Conservation (phyloP, 1,140 invertebrate species). For the Euwallacea similis region DNA sequence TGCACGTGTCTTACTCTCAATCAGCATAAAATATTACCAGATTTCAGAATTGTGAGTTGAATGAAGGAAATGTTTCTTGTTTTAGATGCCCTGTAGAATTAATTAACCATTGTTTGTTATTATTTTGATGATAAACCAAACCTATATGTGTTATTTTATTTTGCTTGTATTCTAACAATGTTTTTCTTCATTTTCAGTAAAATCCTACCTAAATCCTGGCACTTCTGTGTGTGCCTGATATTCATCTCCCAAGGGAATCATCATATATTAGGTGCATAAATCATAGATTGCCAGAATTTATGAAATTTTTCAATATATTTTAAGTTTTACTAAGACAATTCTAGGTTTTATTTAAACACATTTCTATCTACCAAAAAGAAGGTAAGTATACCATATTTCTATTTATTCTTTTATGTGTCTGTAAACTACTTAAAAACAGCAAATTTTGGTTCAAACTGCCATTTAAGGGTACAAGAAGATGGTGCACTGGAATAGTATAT, state of each 20-base stretch:
- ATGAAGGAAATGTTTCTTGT: no score
- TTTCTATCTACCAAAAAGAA: no score
- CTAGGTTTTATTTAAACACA: slow-evolving; percentile 1
- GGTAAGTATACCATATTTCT: no score
- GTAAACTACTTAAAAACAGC: no score
- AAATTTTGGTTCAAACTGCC: no score
- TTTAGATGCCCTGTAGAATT: no score
- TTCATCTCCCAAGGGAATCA: not conserved
- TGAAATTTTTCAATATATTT: slow-evolving; percentile 21
- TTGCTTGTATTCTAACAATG: not conserved
- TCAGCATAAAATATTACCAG: no score
- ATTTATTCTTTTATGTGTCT: no score
- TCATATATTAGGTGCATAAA: slow-evolving; percentile 22
- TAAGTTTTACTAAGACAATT: slow-evolving; percentile 28
- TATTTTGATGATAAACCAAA: no score
- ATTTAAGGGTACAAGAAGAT: slow-evolving; percentile 46
- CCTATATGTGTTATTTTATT: slow-evolving; percentile 5
- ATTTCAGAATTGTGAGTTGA: no score
- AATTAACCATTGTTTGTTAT: no score
- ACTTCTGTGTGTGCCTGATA: slow-evolving; percentile 20
- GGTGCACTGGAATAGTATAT: slow-evolving; percentile 49
- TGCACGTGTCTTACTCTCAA: no score
- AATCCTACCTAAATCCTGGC: slow-evolving; percentile 9
- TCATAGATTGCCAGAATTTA: slow-evolving; percentile 3
- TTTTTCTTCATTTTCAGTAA: slow-evolving; percentile 30